Conservation (phyloP, 2,113 vertebrate species). For the Typhlomys cinereus region DNA sequence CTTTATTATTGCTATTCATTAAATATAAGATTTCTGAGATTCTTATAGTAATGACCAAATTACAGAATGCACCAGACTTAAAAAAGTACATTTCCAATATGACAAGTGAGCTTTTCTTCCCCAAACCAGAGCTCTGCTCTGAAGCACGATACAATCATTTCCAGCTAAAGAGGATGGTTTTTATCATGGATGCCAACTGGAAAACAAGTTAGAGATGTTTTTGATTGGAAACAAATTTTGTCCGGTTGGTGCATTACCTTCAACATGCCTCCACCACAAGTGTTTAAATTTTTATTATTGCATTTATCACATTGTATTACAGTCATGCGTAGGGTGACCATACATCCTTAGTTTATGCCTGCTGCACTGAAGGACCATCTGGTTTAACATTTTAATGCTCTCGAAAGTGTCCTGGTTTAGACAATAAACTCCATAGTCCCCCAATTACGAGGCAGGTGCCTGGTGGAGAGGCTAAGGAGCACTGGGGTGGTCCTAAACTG, state of each 20-base stretch:
- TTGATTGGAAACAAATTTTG: constrained; percentile 64
- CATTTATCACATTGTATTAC: constrained; percentile 67
- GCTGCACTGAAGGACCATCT: constrained; percentile 67
- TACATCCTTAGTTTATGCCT: constrained; percentile 46
- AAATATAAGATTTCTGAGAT: not conserved
- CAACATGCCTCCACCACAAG: not conserved
- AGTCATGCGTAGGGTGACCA: not conserved
- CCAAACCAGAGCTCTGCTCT: not conserved
- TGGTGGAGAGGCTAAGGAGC: constrained; percentile 3
- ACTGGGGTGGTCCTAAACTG: constrained; percentile 54
- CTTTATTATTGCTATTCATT: not conserved
- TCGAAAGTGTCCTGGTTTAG: constrained; percentile 63
- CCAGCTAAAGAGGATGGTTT: not conserved
- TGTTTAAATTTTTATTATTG: constrained; percentile 69
- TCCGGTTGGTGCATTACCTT: not conserved
- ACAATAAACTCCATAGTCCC: constrained; percentile 58
- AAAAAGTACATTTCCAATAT: constrained; percentile 15
- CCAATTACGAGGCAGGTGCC: constrained; percentile 68
- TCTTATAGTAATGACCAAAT: not conserved
- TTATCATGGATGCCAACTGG: constrained; percentile 45
- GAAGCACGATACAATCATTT: not conserved
- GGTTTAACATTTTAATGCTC: constrained; percentile 70
- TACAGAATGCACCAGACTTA: constrained; percentile 6
- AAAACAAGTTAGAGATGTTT: constrained; percentile 63
- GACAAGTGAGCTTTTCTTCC: not conserved